Evolutionary conservation across 2,888 invertebrate genomes (phyloP).

Genomic region (Tetheella fluctuosa): DNA sequence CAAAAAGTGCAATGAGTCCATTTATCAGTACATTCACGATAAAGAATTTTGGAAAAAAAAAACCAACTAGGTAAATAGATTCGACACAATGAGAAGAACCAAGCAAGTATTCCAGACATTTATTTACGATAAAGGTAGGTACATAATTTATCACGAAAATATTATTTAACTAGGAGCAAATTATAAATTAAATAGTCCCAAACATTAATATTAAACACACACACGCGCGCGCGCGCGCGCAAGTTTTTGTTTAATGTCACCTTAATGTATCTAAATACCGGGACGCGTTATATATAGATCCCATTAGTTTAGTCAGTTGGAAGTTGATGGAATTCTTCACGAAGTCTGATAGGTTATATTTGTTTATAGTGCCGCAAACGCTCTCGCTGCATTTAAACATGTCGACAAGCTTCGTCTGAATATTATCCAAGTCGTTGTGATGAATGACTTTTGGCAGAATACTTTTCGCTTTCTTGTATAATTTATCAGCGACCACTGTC

Average conservation of each 20-base stretch:
- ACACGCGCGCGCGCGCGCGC: no score
- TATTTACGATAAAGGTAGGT: background rate
- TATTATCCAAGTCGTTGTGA: constrained; percentile 57
- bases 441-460: constrained; percentile 67
- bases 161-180: background rate
- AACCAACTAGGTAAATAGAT: no score
- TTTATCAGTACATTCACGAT: no score
- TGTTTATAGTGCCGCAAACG: constrained; percentile 55
- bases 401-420: constrained; percentile 54
- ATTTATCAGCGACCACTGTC: constrained; percentile 56
- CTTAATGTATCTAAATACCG: constrained; percentile 68
- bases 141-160: background rate
- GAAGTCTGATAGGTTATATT: constrained; percentile 61
- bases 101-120: background rate
- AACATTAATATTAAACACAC: background rate
- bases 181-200: constrained; percentile 1
- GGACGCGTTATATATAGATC: constrained; percentile 64
- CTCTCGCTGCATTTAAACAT: constrained; percentile 60
- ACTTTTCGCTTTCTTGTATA: constrained; percentile 66
- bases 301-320: constrained; percentile 63
- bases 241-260: constrained; percentile 46
- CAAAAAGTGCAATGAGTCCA: no score
- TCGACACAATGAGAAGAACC: no score
- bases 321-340: constrained; percentile 60
- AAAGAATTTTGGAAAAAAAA: no score